A percentile compares a stretch with the other conserved stretches of the same genome.
phyloP scores from a whole-genome alignment of 2,797 vertebrate species.

The Hyperoplus lanceolatus region DNA sequence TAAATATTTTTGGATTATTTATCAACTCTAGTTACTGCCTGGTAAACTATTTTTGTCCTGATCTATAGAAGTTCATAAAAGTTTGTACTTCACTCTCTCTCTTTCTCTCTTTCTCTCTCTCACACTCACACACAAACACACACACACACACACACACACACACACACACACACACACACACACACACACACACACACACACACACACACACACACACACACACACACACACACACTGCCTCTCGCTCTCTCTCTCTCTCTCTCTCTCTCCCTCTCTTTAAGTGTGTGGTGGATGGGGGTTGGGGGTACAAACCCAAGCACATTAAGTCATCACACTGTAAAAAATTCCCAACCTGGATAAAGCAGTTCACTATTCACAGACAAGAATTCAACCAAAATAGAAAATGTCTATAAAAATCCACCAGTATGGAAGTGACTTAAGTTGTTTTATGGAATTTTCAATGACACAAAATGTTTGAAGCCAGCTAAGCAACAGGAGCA shows the following conservation, averaged over 20 bases:
- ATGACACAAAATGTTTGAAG: neutral
- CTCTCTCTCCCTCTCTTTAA: neutral
- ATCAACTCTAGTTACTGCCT: neutral
- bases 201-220: too few species aligned
- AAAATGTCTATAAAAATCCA: neutral
- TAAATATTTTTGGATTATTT: neutral
- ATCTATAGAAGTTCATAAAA: neutral
- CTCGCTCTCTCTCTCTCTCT: too few species aligned
- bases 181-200: too few species aligned
- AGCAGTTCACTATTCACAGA: neutral
- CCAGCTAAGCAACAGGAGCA: neutral
- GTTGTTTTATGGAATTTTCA: neutral
- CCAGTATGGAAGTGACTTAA: neutral
- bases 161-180: too few species aligned
- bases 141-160: too few species aligned
- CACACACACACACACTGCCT: too few species aligned
- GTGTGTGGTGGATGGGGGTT: slow-evolving; percentile 21
- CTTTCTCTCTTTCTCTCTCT: neutral
- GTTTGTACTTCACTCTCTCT: neutral
- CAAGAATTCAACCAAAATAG: neutral
- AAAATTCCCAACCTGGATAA: neutral
- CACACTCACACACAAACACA: too few species aligned
- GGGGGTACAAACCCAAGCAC: slow-evolving; percentile 27
- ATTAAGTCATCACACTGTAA: slow-evolving; percentile 28
- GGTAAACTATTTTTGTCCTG: neutral